phyloP scores from a whole-genome alignment of 2,888 invertebrate genomes.

The Tenthredo amoena region DNA sequence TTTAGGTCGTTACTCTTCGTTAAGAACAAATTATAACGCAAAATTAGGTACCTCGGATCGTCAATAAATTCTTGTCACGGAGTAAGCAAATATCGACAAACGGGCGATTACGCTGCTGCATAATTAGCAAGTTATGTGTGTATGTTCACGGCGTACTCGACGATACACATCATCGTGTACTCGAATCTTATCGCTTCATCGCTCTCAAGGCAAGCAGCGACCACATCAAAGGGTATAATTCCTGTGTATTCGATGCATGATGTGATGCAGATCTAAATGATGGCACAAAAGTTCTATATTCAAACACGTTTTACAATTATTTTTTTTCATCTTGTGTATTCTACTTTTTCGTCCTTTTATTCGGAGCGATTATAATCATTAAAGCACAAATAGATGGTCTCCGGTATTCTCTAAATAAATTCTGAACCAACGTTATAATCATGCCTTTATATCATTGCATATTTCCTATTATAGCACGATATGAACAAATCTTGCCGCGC shows the following conservation, averaged over 20 bases:
- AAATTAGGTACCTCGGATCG: not conserved
- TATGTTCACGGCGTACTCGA: constrained; percentile 19
- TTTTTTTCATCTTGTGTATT: not conserved
- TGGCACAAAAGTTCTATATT: not conserved
- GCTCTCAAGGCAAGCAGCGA: constrained; percentile 21
- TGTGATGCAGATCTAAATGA: not conserved
- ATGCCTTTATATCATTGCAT: not conserved
- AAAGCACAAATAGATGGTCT: not conserved
- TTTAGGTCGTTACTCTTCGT: not conserved
- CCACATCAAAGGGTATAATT: constrained; percentile 20
- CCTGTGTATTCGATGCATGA: not conserved
- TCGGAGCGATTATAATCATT: not conserved
- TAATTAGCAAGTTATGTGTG: not conserved
- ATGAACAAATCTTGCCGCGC: not conserved
- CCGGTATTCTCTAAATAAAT: not conserved
- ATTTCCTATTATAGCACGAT: not conserved
- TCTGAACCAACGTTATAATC: not conserved
- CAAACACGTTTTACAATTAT: not conserved
- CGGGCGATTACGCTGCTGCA: constrained; percentile 5
- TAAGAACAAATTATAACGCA: not conserved
- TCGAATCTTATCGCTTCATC: constrained; percentile 25
- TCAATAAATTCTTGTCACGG: not conserved
- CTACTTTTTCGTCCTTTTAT: not conserved
- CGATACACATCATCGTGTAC: constrained; percentile 9
- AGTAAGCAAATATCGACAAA: constrained; percentile 11